These are phyloP conservation scores for Mirza zaza DNA, from an alignment of 2,113 vertebrate species.

Conservation along the genomic window DNA sequence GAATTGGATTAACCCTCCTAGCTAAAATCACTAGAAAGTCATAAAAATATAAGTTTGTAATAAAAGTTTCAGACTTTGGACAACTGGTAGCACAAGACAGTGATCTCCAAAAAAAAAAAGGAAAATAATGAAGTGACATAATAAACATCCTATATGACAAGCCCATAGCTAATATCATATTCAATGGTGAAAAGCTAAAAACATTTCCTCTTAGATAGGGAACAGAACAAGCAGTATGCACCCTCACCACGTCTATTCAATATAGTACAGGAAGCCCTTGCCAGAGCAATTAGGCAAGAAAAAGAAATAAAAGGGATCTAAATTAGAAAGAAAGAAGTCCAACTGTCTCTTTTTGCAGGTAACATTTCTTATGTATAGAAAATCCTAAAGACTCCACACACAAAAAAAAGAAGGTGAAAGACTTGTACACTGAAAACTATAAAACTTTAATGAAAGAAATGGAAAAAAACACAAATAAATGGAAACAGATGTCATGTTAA, in stretches of 20 bases:
- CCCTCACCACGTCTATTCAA: not conserved
- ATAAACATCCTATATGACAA: not conserved
- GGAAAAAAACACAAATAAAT: not conserved
- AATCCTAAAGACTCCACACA: not conserved
- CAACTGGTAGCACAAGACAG: not conserved
- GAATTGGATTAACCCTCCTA: not conserved
- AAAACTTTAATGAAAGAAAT: not conserved
- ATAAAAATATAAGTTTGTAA: not conserved
- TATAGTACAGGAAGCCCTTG: not conserved
- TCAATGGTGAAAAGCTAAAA: not conserved
- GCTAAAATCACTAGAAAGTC: not conserved
- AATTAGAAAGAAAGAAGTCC: not conserved
- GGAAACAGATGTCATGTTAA: not conserved
- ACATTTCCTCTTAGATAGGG: not conserved
- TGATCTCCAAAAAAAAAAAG: not conserved
- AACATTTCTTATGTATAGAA: not conserved
- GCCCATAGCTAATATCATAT: not conserved
- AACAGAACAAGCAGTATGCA: not conserved
- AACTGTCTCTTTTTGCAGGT: not conserved
- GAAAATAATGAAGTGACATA: not conserved
- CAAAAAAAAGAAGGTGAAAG: not conserved
- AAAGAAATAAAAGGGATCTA: not conserved
- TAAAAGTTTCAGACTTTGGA: not conserved
- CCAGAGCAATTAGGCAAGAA: not conserved
- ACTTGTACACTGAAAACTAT: not conserved